Evolutionary conservation across 1,140 invertebrate genomes (phyloP), one percentile per base, ranked within the genome.

Genomic region (Pomacea maculata): DNA sequence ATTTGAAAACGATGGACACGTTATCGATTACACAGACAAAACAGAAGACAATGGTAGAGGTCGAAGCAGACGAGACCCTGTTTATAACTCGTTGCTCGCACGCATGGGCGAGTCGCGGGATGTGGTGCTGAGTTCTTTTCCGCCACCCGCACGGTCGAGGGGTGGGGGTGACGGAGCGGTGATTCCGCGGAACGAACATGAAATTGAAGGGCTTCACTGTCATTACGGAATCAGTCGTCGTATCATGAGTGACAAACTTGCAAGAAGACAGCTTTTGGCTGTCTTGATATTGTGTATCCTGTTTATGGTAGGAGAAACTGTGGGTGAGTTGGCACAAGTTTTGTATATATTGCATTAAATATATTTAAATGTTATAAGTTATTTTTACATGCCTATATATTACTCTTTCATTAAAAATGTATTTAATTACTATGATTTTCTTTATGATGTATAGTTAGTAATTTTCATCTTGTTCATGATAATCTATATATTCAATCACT

Each of bases 251-350:
- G 88, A 89, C 80, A 85, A 81, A 79, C 71, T 86, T 52, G 96
- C 96, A 0, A 92, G 95, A 64, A 95, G 94, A 86, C 96, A 97
- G 92, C 92, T 98, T 54, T 95, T 97, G 76, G 94, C 97, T 80
- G 97, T 97, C 72, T 97, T 96, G 92, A 89, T 95, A 79, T 89
- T 98, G 73, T 98, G 97, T 92, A 94, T 97, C 45, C 87, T 97
- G 83, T 98, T 98, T 90, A 98, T 98, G 97, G 94, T 97, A 86
- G 95, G 94, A 82, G 97, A 98, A 95, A 94, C 96, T 86, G 92
- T 97, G 72, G 97, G 96, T 94, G 91, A 92, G 89, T 86, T 21
- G 25, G 6, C 19, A 71, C 21, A 63, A 71, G 52, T 21, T 65
- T 14, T 52, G 17, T 78, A 45, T 64, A 57, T 57, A 29, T 63